A percentile compares a stretch with the other conserved stretches of the same genome.
These are phyloP conservation scores for Amiota minor DNA, from an alignment of 2,888 invertebrate species.

Conservation along the genomic window DNA sequence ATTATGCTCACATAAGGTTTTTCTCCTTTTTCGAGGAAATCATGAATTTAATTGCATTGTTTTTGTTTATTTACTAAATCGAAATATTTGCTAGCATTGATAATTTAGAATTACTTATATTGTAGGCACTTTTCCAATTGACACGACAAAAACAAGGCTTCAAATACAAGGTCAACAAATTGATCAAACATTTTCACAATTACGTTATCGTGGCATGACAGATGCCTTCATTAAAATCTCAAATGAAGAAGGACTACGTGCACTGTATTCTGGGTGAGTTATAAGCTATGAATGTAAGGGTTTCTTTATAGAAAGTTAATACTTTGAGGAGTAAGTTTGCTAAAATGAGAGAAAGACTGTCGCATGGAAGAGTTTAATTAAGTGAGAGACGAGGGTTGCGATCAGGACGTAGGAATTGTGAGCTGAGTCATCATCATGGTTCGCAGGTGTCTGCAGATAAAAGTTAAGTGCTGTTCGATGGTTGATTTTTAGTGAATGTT, in stretches of 20 bases:
- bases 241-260: slow-evolving; percentile 87
- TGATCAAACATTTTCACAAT: slow-evolving; percentile 81
- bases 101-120: background rate
- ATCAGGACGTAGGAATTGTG: too few species aligned
- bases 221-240: slow-evolving; percentile 92
- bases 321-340: too few species aligned
- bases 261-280: slow-evolving; percentile 88
- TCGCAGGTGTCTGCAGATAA: too few species aligned
- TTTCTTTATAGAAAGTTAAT: background rate
- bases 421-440: too few species aligned
- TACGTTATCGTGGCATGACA: slow-evolving; percentile 91
- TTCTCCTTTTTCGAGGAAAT: too few species aligned
- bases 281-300: slow-evolving; percentile 19
- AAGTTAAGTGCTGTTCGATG: too few species aligned
- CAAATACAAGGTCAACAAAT: slow-evolving; percentile 95
- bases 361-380: too few species aligned
- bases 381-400: too few species aligned
- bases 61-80: background rate
- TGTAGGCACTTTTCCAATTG: slow-evolving; percentile 95
- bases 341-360: too few species aligned
- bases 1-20: background rate
- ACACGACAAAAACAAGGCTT: slow-evolving; percentile 93
- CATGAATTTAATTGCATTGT: slow-evolving; percentile 12
- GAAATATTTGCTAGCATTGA: background rate
- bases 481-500: too few species aligned